Evolutionary conservation across 2,888 invertebrate genomes (phyloP), one percentile per base, ranked within the genome.

Genomic region (Morinoia aosen): DNA sequence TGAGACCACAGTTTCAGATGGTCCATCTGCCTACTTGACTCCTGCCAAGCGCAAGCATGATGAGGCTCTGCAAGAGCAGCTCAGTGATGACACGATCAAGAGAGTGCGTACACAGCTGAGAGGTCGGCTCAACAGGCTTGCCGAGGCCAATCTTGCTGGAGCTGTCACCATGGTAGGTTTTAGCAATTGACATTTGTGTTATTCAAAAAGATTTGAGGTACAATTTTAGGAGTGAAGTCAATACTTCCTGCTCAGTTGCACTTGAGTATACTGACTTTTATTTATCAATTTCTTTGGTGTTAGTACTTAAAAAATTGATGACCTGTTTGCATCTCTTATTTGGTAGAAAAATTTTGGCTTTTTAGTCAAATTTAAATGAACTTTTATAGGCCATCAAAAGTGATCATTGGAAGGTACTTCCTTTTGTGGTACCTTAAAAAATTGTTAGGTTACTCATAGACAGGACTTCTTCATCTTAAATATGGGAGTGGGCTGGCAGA

Each of bases 141-240:
- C 99, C 0, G 99, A 99, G 97, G 98, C 98, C 56, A 99, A 99
- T 97, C 98, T 99, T 97, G 98, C 98, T 97, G 98, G 98, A 97
- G 99, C 99, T 58, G 98, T 98, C 95, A 98, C 98, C 0, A 95
- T 95, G 95, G 95, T 95, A 33, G n/a, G 95, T 48, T 48, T 48
- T 48, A 48, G 48, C 5, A 48, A 5, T 48, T 48, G 1, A 40
- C 16, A 48, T 16, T 64, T 64, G 19, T 64, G 19, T 64, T 64
- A 1, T 4, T 33, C 64, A 64, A 64, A 64, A 64, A 64, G 2
- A 16, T 64, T 64, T 33, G 33, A 7, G 33, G 2, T 64, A 64
- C 16, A 25, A 64, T 7, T 64, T 2, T 48, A 48, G 48, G 48
- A 48, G 48, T 48, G 48, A 48, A 48, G 48, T 48, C 48, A 48